Evolutionary conservation across 2,888 invertebrate species (phyloP).

Genomic region (Serripes groenlandicus): DNA sequence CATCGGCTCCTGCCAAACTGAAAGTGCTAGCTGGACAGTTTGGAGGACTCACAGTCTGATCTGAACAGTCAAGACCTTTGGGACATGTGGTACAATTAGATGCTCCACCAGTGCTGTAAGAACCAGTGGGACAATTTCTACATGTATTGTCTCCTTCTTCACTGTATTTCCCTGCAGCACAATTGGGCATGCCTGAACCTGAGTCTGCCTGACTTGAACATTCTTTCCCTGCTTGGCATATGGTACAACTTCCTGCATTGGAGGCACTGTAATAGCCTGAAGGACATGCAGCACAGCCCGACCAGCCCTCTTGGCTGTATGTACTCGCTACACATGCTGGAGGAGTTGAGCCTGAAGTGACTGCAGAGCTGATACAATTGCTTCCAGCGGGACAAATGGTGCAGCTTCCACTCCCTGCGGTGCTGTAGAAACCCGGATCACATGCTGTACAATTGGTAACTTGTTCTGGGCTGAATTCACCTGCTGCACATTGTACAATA

Average conservation of each 20-base stretch:
- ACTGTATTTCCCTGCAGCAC: constrained; percentile 69
- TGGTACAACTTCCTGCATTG: constrained; percentile 71
- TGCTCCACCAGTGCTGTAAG: constrained; percentile 57
- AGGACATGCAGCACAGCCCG: constrained; percentile 52
- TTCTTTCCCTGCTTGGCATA: constrained; percentile 75
- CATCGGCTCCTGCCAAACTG: constrained; percentile 56
- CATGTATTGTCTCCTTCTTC: constrained; percentile 61
- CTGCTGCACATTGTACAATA: constrained; percentile 55
- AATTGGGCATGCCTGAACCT: constrained; percentile 29
- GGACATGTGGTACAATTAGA: constrained; percentile 52
- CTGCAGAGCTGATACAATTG: constrained; percentile 74
- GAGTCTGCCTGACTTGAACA: constrained; percentile 62
- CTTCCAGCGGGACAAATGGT: constrained; percentile 78
- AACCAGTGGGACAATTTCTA: constrained; percentile 59
- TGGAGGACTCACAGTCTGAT: constrained; percentile 26
- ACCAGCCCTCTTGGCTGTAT: constrained; percentile 53
- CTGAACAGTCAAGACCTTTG: constrained; percentile 61
- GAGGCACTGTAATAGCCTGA: constrained; percentile 66
- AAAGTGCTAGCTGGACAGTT: constrained; percentile 66
- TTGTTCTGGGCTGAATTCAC: constrained; percentile 64
- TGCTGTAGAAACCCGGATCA: constrained; percentile 51
- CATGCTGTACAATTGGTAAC: constrained; percentile 46
- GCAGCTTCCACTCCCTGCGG: constrained; percentile 64
- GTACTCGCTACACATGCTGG: constrained; percentile 50
- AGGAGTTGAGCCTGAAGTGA: constrained; percentile 54